Evolutionary conservation across 2,888 invertebrate species (phyloP).

Genomic region (Dicyrtoma fusca): DNA sequence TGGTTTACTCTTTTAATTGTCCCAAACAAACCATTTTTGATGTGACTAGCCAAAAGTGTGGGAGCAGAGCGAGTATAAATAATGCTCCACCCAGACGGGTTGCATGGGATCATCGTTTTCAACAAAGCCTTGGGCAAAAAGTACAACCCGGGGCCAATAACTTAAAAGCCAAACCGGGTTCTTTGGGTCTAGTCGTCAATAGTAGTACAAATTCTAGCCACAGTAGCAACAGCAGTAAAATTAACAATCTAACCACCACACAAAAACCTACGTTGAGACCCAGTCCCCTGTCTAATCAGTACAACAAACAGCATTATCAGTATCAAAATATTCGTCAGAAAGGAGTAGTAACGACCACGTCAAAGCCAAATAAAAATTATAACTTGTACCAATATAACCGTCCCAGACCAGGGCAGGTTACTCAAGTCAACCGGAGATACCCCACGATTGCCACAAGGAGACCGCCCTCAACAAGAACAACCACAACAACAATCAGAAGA

Average conservation of each 20-base stretch:
- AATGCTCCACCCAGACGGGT: not conserved
- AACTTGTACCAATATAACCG: too few species aligned
- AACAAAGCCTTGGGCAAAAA: not conserved
- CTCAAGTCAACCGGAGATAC: not conserved
- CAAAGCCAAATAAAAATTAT: not conserved
- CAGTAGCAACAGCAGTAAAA: conserved; percentile 17
- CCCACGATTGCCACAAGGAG: conserved; percentile 11
- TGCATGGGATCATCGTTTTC: too few species aligned
- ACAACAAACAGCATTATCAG: not conserved
- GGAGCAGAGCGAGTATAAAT: not conserved
- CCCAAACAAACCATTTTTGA: conserved; percentile 36
- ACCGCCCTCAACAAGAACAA: conserved; percentile 15
- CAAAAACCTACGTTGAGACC: not conserved
- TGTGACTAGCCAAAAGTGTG: conserved; percentile 32
- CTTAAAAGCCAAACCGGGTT: too few species aligned
- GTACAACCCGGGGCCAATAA: too few species aligned
- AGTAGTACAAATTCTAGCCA: not conserved
- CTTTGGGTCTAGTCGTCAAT: too few species aligned
- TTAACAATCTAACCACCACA: not conserved
- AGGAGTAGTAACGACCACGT: not conserved
- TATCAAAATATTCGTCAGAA: not conserved
- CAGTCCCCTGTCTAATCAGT: not conserved
- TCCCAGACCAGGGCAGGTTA: not conserved
- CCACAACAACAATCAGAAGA: conserved; percentile 16
- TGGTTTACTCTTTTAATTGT: conserved; percentile 39